Evolutionary conservation across 2,113 vertebrate genomes (phyloP).

Genomic region (Caretta caretta): DNA sequence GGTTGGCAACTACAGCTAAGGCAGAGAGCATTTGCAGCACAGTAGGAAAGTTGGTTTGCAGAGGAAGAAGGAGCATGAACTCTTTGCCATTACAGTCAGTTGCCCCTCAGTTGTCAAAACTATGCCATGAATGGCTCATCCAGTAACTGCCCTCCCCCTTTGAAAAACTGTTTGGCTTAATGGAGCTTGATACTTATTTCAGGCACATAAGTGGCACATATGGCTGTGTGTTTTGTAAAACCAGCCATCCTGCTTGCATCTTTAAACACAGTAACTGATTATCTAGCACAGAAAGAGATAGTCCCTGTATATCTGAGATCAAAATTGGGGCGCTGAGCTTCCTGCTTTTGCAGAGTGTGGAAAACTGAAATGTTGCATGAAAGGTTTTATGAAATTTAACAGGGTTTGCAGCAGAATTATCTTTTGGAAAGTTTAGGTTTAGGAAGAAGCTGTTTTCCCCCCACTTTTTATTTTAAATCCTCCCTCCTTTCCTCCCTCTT

Average conservation of each 20-base stretch:
- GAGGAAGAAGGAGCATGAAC: background rate
- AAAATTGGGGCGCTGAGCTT: background rate
- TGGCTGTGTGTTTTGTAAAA: background rate
- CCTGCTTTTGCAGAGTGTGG: fast-evolving
- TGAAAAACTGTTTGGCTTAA: background rate
- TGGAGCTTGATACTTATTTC: background rate
- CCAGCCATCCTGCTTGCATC: fast-evolving
- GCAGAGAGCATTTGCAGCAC: no score
- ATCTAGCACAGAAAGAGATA: fast-evolving
- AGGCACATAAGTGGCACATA: background rate
- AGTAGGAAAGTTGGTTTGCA: fast-evolving
- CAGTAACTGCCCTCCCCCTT: background rate
- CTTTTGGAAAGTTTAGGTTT: background rate
- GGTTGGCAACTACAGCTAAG: no score
- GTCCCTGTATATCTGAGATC: fast-evolving
- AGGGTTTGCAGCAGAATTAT: background rate
- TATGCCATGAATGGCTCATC: fast-evolving
- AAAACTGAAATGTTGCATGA: background rate
- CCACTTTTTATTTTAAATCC: background rate
- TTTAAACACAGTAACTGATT: fast-evolving
- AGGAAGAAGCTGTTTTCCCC: background rate
- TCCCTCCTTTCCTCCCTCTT: background rate
- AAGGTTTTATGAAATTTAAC: background rate
- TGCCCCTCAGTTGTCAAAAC: fast-evolving
- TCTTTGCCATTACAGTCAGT: fast-evolving